Evolutionary conservation across 1,140 invertebrate genomes (phyloP).

Genomic region (Hyphantria cunea): DNA sequence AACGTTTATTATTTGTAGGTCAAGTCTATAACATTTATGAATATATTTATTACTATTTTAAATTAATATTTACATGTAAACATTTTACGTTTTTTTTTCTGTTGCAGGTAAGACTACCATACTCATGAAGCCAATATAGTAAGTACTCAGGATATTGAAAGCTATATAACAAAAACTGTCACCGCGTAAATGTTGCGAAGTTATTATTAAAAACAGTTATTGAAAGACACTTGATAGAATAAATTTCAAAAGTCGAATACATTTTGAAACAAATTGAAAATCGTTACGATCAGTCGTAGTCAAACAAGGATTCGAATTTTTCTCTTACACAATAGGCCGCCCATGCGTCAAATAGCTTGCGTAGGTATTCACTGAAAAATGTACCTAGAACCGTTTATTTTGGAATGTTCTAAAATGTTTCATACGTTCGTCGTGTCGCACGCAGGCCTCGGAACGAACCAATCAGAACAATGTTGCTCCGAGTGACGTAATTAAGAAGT

Average conservation of each 20-base stretch:
- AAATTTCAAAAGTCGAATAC: not conserved
- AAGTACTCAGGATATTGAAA: no score
- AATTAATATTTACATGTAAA: no score
- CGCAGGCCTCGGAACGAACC: slow-evolving; percentile 33
- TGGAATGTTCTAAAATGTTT: slow-evolving; percentile 6
- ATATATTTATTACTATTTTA: no score
- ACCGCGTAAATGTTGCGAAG: no score
- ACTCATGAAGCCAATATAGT: slow-evolving; percentile 6
- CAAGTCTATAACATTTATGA: no score
- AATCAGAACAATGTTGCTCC: slow-evolving; percentile 41
- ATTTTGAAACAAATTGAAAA: not conserved
- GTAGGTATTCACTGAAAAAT: slow-evolving; percentile 27
- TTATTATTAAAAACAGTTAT: no score
- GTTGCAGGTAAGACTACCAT: slow-evolving; percentile 41
- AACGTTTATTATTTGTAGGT: no score
- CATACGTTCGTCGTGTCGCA: slow-evolving; percentile 10
- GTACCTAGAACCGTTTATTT: not conserved
- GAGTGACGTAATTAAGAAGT: slow-evolving; percentile 56
- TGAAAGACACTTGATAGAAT: no score
- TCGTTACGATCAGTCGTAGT: not conserved
- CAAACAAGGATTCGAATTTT: slow-evolving; percentile 5
- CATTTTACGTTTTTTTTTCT: slow-evolving; percentile 19
- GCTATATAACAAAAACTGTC: no score
- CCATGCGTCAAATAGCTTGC: slow-evolving; percentile 18
- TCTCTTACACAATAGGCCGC: slow-evolving; percentile 1